Base-by-base conservation (phyloP, 2,113 vertebrate species). In the Terrapene triunguis region DNA sequence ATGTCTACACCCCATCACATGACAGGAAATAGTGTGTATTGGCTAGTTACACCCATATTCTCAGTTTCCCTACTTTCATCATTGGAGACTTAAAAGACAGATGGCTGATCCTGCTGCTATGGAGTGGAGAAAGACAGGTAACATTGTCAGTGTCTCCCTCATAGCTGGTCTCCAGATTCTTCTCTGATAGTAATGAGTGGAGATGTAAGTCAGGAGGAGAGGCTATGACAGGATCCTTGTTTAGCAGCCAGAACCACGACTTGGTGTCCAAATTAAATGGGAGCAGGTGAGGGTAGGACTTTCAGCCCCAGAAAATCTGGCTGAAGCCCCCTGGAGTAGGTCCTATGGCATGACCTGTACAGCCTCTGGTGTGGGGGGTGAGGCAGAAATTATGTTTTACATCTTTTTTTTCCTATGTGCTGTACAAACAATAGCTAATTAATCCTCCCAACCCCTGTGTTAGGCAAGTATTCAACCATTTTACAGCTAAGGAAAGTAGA, bases 111-210 rank as follows among this genome's bases (percentile, higher is more conserved):
- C 82, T 65, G 38, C 80, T 51, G 54, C 48, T 55, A 22, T 90
- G 86, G 54, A 81, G 88, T 79, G 82, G 22, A 80, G 32, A 76
- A 88, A 90, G 91, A 24, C 5, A 89, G 93, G 87, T 62, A 11
- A 29, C 6, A 88, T 62, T 86, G 54, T 65, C 82, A 19, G 38
- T 72, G 29, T 74, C 69, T 83, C 74, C 88, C 92, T 95, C 35
- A 93, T 21, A 74, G 57, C 29, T 95, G 6, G 90, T 74, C 24
- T 29, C 78, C 35, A 62, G 42, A 50, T 89, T 82, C 83, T 50
- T 16, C 79, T n/a, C 47, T 84, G 21, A 4, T 48, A 80, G 81
- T 57, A 89, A 13, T 42, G 86, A 13, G 44, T 50, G 74, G 32
- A 76, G n/a, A 27, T 89, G 80, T 3, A 14, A 53, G 38, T 74